phyloP scores from a whole-genome alignment of 2,797 vertebrate genomes.

The Alosa sapidissima region DNA sequence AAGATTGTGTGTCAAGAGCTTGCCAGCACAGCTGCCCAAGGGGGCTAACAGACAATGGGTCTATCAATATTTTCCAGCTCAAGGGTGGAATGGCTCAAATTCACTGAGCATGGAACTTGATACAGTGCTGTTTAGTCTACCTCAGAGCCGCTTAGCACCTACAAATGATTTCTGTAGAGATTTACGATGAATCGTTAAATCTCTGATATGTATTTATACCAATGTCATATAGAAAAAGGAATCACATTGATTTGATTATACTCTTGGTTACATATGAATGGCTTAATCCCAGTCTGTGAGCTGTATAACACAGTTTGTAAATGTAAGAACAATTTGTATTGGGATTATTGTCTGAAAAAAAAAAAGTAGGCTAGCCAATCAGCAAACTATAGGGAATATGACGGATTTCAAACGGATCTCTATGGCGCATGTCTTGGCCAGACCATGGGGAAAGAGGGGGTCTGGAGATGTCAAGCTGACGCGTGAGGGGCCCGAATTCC shows the following conservation, averaged over 20 bases:
- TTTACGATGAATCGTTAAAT: background rate
- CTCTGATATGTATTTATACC: too few species aligned
- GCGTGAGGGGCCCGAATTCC: background rate
- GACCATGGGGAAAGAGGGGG: background rate
- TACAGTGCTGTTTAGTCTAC: background rate
- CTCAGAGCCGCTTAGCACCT: background rate
- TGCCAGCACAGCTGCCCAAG: background rate
- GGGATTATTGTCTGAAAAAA: too few species aligned
- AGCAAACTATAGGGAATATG: background rate
- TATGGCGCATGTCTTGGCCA: background rate
- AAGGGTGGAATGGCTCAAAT: background rate
- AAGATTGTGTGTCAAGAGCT: constrained; percentile 1
- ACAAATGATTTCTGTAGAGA: background rate
- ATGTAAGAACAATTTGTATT: background rate
- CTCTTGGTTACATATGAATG: too few species aligned
- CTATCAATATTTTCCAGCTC: background rate
- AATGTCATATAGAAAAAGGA: too few species aligned
- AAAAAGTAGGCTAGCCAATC: background rate
- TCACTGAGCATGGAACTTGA: background rate
- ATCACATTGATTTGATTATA: too few species aligned
- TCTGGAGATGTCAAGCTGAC: background rate
- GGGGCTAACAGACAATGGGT: background rate
- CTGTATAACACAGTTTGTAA: too few species aligned
- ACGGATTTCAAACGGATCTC: background rate
- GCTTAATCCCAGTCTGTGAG: too few species aligned